phyloP scores from a whole-genome alignment of 2,797 vertebrate species.

The Cygnus olor region DNA sequence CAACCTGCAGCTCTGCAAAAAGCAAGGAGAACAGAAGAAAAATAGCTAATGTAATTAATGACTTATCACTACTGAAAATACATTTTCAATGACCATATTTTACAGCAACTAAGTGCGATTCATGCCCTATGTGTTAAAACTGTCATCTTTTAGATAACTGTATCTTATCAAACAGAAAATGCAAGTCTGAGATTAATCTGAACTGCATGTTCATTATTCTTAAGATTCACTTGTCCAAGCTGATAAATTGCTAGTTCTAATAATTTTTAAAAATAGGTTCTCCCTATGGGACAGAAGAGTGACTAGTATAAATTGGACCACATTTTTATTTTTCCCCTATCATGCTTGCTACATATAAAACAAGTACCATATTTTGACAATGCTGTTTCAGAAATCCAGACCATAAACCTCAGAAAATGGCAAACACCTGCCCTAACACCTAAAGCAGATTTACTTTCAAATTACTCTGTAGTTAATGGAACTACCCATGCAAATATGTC shows the following conservation, averaged over 20 bases:
- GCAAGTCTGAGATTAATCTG: not conserved
- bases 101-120: not conserved
- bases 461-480: not conserved
- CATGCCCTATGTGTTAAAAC: not conserved
- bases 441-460: not conserved
- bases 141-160: not conserved
- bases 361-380: not conserved
- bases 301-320: too few relatives aligned
- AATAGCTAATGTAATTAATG: not conserved
- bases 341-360: not conserved
- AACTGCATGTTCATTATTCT: not conserved
- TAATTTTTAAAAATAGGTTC: not conserved
- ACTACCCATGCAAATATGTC: not conserved
- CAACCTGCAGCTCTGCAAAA: slow-evolving; percentile 88
- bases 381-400: not conserved
- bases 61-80: not conserved
- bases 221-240: not conserved
- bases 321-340: too few relatives aligned
- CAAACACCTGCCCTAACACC: not conserved
- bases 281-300: not conserved
- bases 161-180: not conserved
- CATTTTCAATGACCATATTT: not conserved
- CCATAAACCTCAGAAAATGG: not conserved
- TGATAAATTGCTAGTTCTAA: not conserved
- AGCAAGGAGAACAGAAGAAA: not conserved